Percentiles rank a stretch among this genome's conserved stretches.
Evolutionary conservation across 2,888 invertebrate species (phyloP).

Genomic region (Drosophila merina): DNA sequence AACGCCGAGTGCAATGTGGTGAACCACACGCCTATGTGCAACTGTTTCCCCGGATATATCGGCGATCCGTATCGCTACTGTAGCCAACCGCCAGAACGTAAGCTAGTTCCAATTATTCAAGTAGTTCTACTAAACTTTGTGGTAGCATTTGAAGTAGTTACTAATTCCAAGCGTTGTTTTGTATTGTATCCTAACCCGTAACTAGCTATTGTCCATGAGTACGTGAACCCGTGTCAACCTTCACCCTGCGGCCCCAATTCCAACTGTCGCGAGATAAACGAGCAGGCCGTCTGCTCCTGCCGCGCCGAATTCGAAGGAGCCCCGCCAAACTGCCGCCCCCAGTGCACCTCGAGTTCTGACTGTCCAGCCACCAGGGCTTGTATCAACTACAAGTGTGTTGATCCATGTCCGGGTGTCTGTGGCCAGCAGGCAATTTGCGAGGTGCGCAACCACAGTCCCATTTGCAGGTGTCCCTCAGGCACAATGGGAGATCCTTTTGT

Average conservation of each 20-base stretch:
- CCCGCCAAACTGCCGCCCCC: constrained; percentile 89
- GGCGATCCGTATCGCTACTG: constrained; percentile 87
- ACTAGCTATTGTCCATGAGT: constrained; percentile 84
- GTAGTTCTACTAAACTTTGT: constrained; percentile 48
- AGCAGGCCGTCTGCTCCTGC: constrained; percentile 89
- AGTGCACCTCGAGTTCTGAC: constrained; percentile 90
- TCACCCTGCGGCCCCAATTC: constrained; percentile 91
- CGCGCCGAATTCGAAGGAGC: constrained; percentile 87
- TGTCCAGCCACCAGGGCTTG: constrained; percentile 88
- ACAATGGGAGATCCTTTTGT: constrained; percentile 91
- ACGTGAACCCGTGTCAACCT: constrained; percentile 84
- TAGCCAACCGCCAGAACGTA: constrained; percentile 83
- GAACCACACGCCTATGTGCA: constrained; percentile 89
- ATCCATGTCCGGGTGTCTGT: constrained; percentile 91
- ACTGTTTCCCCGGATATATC: constrained; percentile 87
- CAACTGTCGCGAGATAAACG: constrained; percentile 88
- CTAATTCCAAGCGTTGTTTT: constrained; percentile 59
- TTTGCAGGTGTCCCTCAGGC: constrained; percentile 89
- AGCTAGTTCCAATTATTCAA: constrained; percentile 63
- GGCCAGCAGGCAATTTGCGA: constrained; percentile 89
- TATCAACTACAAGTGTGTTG: constrained; percentile 88
- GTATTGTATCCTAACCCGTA: constrained; percentile 56
- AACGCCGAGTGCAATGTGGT: constrained; percentile 90
- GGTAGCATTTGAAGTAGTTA: constrained; percentile 62
- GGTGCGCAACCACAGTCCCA: constrained; percentile 91